Evolutionary conservation across 2,113 vertebrate genomes (phyloP).

Genomic region (Brienomyrus longianalis): DNA sequence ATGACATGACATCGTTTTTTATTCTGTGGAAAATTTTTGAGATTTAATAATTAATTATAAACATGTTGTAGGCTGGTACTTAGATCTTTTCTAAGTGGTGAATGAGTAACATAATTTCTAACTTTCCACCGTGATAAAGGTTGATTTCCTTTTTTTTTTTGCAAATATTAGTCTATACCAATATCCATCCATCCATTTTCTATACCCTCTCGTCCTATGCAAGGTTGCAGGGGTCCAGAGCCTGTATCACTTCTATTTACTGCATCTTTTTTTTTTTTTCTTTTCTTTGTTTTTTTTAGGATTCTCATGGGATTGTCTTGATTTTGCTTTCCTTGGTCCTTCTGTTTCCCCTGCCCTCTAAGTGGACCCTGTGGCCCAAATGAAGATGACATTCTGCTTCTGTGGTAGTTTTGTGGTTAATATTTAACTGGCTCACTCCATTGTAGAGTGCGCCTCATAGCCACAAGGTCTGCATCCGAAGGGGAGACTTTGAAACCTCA

Average conservation of each 20-base stretch:
- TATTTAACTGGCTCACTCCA: background rate
- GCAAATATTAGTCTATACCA: no score
- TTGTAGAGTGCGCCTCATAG: background rate
- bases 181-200: background rate
- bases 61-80: background rate
- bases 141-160: background rate
- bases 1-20: background rate
- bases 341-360: slow-evolving; percentile 36
- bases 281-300: background rate
- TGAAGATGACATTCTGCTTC: background rate
- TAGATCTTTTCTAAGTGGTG: background rate
- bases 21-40: background rate
- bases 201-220: background rate
- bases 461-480: background rate
- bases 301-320: slow-evolving; percentile 21
- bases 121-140: background rate
- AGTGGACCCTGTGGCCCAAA: slow-evolving; percentile 39
- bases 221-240: background rate
- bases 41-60: background rate
- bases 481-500: background rate
- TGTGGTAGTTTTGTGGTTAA: slow-evolving; percentile 1
- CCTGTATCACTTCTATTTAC: background rate
- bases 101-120: background rate
- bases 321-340: slow-evolving; percentile 44
- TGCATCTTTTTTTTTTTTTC: background rate